Conservation (phyloP, 2,888 invertebrate genomes). For the Drosophila anomalipes region DNA sequence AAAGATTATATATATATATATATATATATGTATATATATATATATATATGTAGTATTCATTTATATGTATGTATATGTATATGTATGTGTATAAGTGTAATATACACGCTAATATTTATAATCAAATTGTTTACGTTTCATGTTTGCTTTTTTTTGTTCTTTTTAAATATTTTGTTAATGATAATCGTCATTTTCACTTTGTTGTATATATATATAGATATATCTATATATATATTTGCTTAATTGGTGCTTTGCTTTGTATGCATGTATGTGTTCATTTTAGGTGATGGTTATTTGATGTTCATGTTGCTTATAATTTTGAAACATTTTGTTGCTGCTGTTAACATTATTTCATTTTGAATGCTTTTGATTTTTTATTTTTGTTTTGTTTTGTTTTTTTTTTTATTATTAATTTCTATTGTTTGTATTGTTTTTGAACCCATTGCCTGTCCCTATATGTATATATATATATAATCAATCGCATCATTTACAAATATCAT, state of each 20-base stretch:
- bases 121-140: constrained; percentile 18
- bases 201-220: not conserved
- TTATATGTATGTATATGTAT: constrained; percentile 22
- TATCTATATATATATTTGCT: constrained; percentile 21
- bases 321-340: constrained; percentile 68
- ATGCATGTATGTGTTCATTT: constrained; percentile 9
- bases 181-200: constrained; percentile 60
- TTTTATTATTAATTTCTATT: not conserved
- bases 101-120: constrained; percentile 5
- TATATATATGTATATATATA: constrained; percentile 5
- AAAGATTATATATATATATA: constrained; percentile 11
- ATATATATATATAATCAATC: not conserved
- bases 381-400: not conserved
- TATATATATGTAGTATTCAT: constrained; percentile 16
- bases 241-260: constrained; percentile 51
- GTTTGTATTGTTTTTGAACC: constrained; percentile 17
- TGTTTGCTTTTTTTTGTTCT: constrained; percentile 19
- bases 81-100: constrained; percentile 27
- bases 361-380: not conserved
- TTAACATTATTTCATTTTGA: constrained; percentile 46
- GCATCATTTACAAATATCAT: constrained; percentile 40
- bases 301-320: constrained; percentile 57
- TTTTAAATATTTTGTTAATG: constrained; percentile 46
- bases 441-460: constrained; percentile 12
- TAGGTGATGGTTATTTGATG: constrained; percentile 5